Percentiles rank a stretch among this genome's conserved stretches.
Conservation (phyloP, 2,113 vertebrate genomes). For the Ptyas mucosa region DNA sequence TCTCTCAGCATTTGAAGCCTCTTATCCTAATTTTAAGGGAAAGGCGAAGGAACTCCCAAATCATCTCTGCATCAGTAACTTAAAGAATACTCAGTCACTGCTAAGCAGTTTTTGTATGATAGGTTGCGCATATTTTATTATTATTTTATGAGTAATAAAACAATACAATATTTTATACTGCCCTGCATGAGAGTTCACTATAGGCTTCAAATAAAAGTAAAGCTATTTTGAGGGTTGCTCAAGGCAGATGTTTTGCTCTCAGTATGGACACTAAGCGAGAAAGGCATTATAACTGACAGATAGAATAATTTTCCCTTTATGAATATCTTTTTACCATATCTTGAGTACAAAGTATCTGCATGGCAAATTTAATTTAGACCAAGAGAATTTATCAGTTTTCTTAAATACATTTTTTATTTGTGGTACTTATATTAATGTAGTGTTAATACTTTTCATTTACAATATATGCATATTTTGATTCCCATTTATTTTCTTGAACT, state of each 20-base stretch:
- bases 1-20: not conserved
- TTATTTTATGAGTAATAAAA: not conserved
- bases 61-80: not conserved
- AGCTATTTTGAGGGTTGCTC: not conserved
- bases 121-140: slow-evolving; percentile 11
- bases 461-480: not conserved
- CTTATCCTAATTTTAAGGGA: not conserved
- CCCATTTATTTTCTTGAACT: not conserved
- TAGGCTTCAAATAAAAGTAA: not conserved
- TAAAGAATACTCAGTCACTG: slow-evolving; percentile 31
- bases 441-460: not conserved
- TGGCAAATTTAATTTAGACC: not conserved
- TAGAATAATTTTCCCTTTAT: slow-evolving; percentile 19
- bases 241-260: slow-evolving; percentile 25
- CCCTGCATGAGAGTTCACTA: slow-evolving; percentile 14
- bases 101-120: slow-evolving; percentile 21
- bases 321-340: not conserved
- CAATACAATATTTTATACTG: slow-evolving; percentile 21
- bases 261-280: slow-evolving; percentile 27
- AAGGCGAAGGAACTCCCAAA: not conserved
- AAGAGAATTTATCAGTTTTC: not conserved
- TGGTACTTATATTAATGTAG: not conserved
- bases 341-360: not conserved
- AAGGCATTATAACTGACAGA: not conserved
- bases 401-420: not conserved